phyloP scores from a whole-genome alignment of 1,140 invertebrate species.

The Manduca sexta region DNA sequence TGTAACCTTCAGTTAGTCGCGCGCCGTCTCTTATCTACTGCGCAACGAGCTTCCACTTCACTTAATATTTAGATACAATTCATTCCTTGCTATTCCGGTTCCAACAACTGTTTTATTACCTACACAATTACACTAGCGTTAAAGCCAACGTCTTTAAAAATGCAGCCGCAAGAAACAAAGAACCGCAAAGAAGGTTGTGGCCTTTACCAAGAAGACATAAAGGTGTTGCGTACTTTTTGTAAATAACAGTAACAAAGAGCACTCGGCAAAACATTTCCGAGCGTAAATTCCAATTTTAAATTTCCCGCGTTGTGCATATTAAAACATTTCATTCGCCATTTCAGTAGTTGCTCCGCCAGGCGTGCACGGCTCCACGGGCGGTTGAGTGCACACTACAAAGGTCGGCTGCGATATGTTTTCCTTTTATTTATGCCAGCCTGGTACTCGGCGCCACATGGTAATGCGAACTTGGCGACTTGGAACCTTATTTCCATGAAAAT shows the following conservation, averaged over 20 bases:
- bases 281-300: slow-evolving; percentile 28
- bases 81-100: too few species aligned
- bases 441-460: slow-evolving; percentile 27
- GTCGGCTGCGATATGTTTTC: slow-evolving; percentile 39
- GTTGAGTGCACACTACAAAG: slow-evolving; percentile 45
- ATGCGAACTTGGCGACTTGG: neutral
- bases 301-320: slow-evolving; percentile 35
- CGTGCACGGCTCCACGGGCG: slow-evolving; percentile 37
- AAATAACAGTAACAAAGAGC: slow-evolving; percentile 7
- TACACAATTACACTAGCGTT: too few species aligned
- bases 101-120: too few species aligned
- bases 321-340: slow-evolving; percentile 44
- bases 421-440: slow-evolving; percentile 42
- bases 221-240: neutral
- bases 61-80: too few species aligned
- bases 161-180: too few species aligned
- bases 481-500: too few species aligned
- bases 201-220: too few species aligned
- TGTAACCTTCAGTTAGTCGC: too few species aligned
- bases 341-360: slow-evolving; percentile 36
- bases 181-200: too few species aligned
- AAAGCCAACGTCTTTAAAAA: too few species aligned
- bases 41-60: too few species aligned
- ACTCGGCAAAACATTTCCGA: slow-evolving; percentile 17
- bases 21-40: too few species aligned